Conservation (phyloP, 2,797 vertebrate genomes). For the Dicrostonyx torquatus region DNA sequence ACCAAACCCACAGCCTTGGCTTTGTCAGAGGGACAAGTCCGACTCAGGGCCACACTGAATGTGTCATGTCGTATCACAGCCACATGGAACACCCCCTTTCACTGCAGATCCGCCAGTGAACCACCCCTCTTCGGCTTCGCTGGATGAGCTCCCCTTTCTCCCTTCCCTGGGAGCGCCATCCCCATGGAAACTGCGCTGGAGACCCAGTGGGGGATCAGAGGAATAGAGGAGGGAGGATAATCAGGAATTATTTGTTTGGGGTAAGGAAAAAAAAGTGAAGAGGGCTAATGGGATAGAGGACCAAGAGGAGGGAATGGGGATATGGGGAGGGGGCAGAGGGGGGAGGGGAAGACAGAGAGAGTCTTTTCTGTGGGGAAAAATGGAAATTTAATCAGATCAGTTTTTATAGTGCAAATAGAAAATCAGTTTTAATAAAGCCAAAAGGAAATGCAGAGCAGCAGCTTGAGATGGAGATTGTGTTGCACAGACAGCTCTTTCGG, state of each 20-base stretch:
- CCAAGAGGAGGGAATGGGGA: constrained; percentile 48
- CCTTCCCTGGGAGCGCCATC: constrained; percentile 24
- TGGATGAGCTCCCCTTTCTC: not conserved
- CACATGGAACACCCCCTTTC: not conserved
- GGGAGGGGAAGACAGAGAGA: not conserved
- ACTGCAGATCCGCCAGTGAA: not conserved
- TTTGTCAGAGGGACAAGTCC: not conserved
- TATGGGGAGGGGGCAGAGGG: not conserved
- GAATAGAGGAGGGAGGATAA: constrained; percentile 46
- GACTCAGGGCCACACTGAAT: not conserved
- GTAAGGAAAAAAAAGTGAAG: constrained; percentile 29
- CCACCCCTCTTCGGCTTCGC: not conserved
- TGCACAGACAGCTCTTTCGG: constrained; percentile 84
- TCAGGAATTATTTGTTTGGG: constrained; percentile 63
- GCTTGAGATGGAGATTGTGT: constrained; percentile 87
- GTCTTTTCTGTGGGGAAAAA: constrained; percentile 84
- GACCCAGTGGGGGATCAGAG: constrained; percentile 23
- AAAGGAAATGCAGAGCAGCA: constrained; percentile 88
- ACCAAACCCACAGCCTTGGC: not conserved
- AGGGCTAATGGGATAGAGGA: constrained; percentile 11
- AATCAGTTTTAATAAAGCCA: constrained; percentile 90
- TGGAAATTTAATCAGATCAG: constrained; percentile 90
- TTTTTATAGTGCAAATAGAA: constrained; percentile 89
- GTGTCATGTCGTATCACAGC: rapidly evolving
- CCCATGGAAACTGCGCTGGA: constrained; percentile 71